Conservation (phyloP, 2,888 invertebrate species). For the Dasysyrphus tricinctus region DNA sequence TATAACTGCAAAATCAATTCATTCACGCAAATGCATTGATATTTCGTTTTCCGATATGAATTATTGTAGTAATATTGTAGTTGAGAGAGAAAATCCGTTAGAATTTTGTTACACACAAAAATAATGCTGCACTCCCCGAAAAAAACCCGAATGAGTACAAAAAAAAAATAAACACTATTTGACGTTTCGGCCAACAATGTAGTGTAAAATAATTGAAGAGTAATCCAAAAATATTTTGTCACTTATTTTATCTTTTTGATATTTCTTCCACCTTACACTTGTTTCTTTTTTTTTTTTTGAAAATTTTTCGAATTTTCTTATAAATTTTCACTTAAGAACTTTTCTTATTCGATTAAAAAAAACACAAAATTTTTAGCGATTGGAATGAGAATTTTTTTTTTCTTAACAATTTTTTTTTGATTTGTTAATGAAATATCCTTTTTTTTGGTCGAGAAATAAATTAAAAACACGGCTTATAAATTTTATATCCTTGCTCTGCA, state of each 20-base stretch:
- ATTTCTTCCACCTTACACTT: slow-evolving; percentile 40
- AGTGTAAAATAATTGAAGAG: slow-evolving; percentile 44
- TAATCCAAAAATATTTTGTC: slow-evolving; percentile 69
- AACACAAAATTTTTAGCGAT: slow-evolving; percentile 50
- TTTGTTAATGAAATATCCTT: slow-evolving; percentile 45
- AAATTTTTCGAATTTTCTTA: slow-evolving; percentile 41
- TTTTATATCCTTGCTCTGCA: slow-evolving; percentile 77
- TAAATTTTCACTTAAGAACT: slow-evolving; percentile 43
- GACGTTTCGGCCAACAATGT: slow-evolving; percentile 29
- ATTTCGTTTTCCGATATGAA: slow-evolving; percentile 7
- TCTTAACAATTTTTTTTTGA: background rate
- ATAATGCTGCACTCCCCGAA: slow-evolving; percentile 9
- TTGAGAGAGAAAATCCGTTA: slow-evolving; percentile 21
- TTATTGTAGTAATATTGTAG: slow-evolving; percentile 1
- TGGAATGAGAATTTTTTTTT: slow-evolving; percentile 45
- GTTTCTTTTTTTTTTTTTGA: slow-evolving; percentile 48
- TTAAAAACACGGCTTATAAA: slow-evolving; percentile 36
- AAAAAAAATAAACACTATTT: slow-evolving; percentile 44
- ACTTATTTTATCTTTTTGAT: slow-evolving; percentile 35
- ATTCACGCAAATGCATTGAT: slow-evolving; percentile 27
- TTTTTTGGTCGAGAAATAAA: slow-evolving; percentile 41
- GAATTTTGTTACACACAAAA: background rate
- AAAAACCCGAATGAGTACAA: slow-evolving; percentile 2
- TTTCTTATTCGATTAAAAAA: slow-evolving; percentile 45
- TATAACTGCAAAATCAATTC: slow-evolving; percentile 32